Evolutionary conservation across 92 coral and sea anemone genomes (phyloP).

Genomic region (Epizoanthus illoricatus): DNA sequence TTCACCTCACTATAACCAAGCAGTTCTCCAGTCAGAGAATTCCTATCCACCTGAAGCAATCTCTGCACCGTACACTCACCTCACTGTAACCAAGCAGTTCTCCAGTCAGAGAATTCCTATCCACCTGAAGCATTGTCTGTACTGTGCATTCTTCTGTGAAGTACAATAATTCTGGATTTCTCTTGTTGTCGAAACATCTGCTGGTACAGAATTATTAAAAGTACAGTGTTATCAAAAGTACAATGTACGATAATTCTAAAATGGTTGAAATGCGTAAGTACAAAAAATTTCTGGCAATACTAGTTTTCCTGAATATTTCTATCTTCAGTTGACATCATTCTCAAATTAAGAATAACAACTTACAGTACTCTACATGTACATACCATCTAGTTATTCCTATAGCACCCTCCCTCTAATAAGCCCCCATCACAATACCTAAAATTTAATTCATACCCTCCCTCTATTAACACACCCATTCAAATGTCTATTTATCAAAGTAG

Average conservation of each 20-base stretch:
- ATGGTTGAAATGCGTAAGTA: not conserved
- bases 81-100: slow-evolving; percentile 88
- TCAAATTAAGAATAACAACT: not conserved
- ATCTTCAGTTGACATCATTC: not conserved
- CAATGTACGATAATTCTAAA: too few relatives aligned
- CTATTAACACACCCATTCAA: too few relatives aligned
- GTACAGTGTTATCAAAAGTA: not conserved
- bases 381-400: too few relatives aligned
- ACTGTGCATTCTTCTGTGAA: slow-evolving; percentile 79
- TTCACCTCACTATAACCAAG: slow-evolving; percentile 77
- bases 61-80: slow-evolving; percentile 37
- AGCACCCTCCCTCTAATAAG: too few relatives aligned
- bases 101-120: slow-evolving; percentile 87
- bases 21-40: slow-evolving; percentile 81
- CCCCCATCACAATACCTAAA: too few relatives aligned
- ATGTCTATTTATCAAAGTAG: too few relatives aligned
- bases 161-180: slow-evolving; percentile 68
- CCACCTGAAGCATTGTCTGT: slow-evolving; percentile 82
- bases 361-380: too few relatives aligned
- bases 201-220: not conserved
- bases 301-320: not conserved
- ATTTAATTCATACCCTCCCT: too few relatives aligned
- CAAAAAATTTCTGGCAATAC: not conserved
- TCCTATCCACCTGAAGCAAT: not conserved
- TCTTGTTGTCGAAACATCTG: slow-evolving; percentile 83